Base-by-base conservation (phyloP, 2,888 invertebrate genomes). In the Cryptocephalus primarius region DNA sequence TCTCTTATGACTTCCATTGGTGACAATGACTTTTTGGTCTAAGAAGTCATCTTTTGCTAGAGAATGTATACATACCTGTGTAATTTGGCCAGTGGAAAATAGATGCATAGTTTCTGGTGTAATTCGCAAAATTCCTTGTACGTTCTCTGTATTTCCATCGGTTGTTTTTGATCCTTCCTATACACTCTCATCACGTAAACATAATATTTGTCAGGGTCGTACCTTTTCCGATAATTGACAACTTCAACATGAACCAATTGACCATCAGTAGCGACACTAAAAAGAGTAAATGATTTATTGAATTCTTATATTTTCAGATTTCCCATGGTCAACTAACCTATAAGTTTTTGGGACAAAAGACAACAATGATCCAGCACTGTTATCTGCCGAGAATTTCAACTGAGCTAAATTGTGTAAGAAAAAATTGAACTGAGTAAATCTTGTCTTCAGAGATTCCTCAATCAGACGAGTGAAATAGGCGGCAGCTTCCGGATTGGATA, bases 71-170 rank as follows among this genome's bases (percentile, higher is more conserved):
- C 75, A 77, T 68, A 89, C 92, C 91, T 88, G 70, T 90, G 85
- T 56, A 93, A 81, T 67, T 88, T 89, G 10, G 92, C 88, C 55
- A 94, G 75, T 0, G 95, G 94, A 74, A 92, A 96, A 68, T 88
- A 85, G 56, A 88, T 74, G 64, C 91, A 89, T 41, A 99, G 75
- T 73, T 96, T 96, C 69, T 91, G 88, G 68, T 96, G 90, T 48
- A 99, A 82, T 71, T 99, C 99, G 10, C 88, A 86, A 71, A 97
- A 96, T 73, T 99, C 97, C 60, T 92, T 89, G 72, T 94, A 99
- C 0, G 93, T 89, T 49, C 99, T 83, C 68, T 94, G 92, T 44
- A 99, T 77, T 62, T 87, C 87, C 54, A 87, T 82, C 1, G 90
- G 85, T 65, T 91, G 89, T n/a, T 82, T 79, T 66, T 91, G 88